phyloP scores from a whole-genome alignment of 2,888 invertebrate genomes.

The Neria commutata region DNA sequence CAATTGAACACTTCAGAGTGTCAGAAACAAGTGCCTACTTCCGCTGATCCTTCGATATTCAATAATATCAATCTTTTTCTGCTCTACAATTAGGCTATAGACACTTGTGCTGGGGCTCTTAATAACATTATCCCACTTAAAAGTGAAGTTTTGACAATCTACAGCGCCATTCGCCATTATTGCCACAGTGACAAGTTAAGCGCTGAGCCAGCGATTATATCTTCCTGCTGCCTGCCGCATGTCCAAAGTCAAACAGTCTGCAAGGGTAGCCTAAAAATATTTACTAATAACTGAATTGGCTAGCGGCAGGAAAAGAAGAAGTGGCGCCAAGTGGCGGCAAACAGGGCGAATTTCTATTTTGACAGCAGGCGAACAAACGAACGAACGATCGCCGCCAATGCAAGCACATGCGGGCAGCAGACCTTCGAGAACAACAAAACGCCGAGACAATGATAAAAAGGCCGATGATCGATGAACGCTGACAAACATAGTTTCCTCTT shows the following conservation, averaged over 20 bases:
- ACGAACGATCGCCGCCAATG: not conserved
- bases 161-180: not conserved
- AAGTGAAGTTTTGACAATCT: not conserved
- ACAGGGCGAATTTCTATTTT: conserved; percentile 33
- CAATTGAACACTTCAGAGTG: no score
- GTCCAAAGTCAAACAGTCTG: not conserved
- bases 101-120: not conserved
- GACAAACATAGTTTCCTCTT: conserved; percentile 5
- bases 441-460: not conserved
- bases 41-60: no score
- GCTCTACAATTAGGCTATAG: no score
- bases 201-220: not conserved
- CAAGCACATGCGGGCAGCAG: not conserved
- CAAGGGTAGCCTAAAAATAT: no score
- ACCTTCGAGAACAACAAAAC: not conserved
- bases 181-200: not conserved
- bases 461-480: conserved; percentile 8
- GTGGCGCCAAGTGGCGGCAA: conserved; percentile 53
- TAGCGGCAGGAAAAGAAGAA: conserved; percentile 40
- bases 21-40: no score
- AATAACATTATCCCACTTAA: not conserved
- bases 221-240: not conserved
- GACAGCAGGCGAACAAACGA: conserved; percentile 16
- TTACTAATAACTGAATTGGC: not conserved
- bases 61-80: no score